Conservation (phyloP, 2,797 vertebrate genomes). For the Sebastes kiyomatsui region DNA sequence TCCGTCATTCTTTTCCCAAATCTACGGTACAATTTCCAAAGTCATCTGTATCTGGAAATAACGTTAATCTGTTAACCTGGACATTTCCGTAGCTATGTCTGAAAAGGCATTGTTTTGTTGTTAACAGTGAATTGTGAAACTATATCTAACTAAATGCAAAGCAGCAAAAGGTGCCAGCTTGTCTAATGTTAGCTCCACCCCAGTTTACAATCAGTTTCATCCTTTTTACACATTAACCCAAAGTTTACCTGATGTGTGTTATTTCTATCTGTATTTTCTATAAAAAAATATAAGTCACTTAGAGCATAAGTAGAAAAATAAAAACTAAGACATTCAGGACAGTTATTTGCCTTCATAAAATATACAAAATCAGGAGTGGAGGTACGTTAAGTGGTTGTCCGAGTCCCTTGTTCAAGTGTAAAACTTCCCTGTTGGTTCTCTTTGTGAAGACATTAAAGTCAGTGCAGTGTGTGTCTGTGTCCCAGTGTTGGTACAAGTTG, state of each 20-base stretch:
- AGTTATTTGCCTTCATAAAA: constrained; percentile 49
- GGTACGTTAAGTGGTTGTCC: constrained; percentile 37
- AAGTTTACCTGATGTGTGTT: not conserved
- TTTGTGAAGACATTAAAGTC: not conserved
- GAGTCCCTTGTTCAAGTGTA: constrained; percentile 53
- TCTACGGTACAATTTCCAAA: not conserved
- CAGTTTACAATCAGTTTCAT: constrained; percentile 1
- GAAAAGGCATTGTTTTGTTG: not conserved
- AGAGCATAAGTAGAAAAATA: constrained; percentile 71
- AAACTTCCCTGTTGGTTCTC: constrained; percentile 33
- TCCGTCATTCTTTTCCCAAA: not conserved
- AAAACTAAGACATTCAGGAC: constrained; percentile 47
- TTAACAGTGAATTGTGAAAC: not conserved
- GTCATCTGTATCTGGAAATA: not conserved
- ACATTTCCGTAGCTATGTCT: not conserved
- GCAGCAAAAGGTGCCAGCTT: not conserved
- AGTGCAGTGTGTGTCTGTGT: constrained; percentile 21
- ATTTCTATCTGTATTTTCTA: constrained; percentile 38
- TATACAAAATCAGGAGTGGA: constrained; percentile 34
- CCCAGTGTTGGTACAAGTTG: not conserved
- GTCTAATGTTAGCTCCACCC: not conserved
- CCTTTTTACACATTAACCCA: not conserved
- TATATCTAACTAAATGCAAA: not conserved
- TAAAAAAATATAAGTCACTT: constrained; percentile 68
- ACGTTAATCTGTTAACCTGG: not conserved